These are phyloP conservation scores for Rhabdomys pumilio DNA, from an alignment of 2,797 vertebrate species.

Conservation along the genomic window DNA sequence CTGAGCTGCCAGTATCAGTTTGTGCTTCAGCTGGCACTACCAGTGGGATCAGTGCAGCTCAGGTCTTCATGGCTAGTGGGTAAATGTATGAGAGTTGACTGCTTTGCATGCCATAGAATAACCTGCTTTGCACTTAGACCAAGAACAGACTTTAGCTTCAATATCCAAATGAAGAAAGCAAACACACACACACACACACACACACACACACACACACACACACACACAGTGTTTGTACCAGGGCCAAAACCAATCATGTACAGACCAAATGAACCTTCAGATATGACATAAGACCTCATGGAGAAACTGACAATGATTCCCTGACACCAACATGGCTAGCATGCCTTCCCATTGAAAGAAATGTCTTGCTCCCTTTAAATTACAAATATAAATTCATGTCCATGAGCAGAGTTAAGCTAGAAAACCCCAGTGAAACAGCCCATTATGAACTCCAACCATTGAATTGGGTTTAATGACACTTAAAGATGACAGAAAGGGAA, in stretches of 20 bases:
- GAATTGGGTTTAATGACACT: not conserved
- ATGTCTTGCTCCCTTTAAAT: not conserved
- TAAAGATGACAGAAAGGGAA: rapidly evolving
- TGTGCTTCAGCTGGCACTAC: slow-evolving; percentile 70
- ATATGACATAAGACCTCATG: not conserved
- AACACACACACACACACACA: not conserved
- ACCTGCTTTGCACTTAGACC: slow-evolving; percentile 57
- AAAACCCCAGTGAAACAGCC: not conserved
- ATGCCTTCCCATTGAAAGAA: not conserved
- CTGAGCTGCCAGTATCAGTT: slow-evolving; percentile 75
- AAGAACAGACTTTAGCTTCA: not conserved
- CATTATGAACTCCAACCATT: not conserved
- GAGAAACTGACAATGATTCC: not conserved
- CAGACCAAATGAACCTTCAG: not conserved
- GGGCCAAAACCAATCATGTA: not conserved
- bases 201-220: no score
- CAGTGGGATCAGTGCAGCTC: slow-evolving; percentile 74
- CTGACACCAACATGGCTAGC: not conserved
- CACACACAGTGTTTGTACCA: not conserved
- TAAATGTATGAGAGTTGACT: not conserved
- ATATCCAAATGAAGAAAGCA: not conserved
- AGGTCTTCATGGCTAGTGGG: slow-evolving; percentile 73
- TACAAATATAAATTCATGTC: not conserved
- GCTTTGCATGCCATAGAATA: slow-evolving; percentile 20
- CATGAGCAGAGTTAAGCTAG: not conserved